phyloP scores from a whole-genome alignment of 1,140 invertebrate species.

The Muscidifurax raptorellus region DNA sequence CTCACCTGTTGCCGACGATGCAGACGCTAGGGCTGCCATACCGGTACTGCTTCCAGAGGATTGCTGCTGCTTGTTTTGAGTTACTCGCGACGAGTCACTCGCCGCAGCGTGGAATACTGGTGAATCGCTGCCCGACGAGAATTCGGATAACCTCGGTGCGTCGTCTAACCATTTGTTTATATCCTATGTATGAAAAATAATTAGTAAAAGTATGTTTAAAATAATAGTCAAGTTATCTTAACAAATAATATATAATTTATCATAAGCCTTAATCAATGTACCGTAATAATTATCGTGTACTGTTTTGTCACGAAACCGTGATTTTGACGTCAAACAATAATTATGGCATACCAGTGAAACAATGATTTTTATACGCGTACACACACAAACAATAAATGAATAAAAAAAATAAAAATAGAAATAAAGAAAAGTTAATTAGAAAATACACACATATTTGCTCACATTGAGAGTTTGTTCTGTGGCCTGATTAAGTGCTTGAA shows the following conservation, averaged over 20 bases:
- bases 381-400: too few species aligned
- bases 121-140: conserved; percentile 84
- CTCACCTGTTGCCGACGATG: conserved; percentile 57
- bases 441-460: conserved; percentile 52
- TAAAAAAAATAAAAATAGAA: conserved; percentile 24
- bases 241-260: background rate
- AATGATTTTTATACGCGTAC: too few species aligned
- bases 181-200: conserved; percentile 74
- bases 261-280: too few species aligned
- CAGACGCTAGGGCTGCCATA: background rate
- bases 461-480: conserved; percentile 89
- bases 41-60: background rate
- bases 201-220: conserved; percentile 6
- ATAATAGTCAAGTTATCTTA: background rate
- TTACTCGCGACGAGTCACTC: conserved; percentile 57
- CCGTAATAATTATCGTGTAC: too few species aligned
- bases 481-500: conserved; percentile 85
- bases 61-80: conserved; percentile 1
- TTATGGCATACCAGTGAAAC: too few species aligned
- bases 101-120: conserved; percentile 73
- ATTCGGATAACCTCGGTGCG: conserved; percentile 84
- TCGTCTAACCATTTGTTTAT: conserved; percentile 93
- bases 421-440: conserved; percentile 51
- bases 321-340: too few species aligned
- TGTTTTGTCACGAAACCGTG: too few species aligned